Evolutionary conservation across 2,797 vertebrate species (phyloP), one percentile per base, ranked within the genome.

Genomic region (Coilia nasus): DNA sequence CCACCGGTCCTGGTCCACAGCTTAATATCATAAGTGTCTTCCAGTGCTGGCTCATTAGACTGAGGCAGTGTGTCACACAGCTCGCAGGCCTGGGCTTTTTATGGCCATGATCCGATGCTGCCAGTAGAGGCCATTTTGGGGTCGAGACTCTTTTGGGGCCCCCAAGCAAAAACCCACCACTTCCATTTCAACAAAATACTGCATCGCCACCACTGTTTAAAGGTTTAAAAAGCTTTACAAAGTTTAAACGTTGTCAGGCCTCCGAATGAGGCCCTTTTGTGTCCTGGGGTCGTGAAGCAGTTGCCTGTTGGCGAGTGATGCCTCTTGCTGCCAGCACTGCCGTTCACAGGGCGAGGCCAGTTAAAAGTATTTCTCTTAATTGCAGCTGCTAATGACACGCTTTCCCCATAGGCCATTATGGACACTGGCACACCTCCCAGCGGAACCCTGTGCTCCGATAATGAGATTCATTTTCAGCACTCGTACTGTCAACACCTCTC

Each of bases 321-420:
- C 46, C 46, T 47, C 46, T 47, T 75, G 14, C 67, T 71, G 62
- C 25, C 3, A 11, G 0, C 25, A 11, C 62, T 67, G 67, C 2
- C 3, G 25, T 10, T 67, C 64, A 25, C 25, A 67, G 64, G 64
- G 25, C 14, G 67, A 17, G 14, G 28, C 67, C 28, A 11, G n/a
- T 4, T 75, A 28, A 75, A 17, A 41, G 6, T 41, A 67, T 75
- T 35, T 35, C 28, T 75, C 28, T 35, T 3, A 17, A 35, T 41
- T 35, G 14, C 12, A 15, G 14, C 67, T 12, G 31, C 25, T 75
- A 75, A 35, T 35, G n/a, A 64, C 19, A 9, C 60, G 23, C 2
- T 64, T 67, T 31, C n/a, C 25, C 64, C 64, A 67, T 67, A 67
- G 25, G 23, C 25, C 64, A 67, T 67, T 75, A 75, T 28, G 25